These are phyloP conservation scores for Xerus inauris DNA, from an alignment of 2,113 vertebrate species.

Conservation along the genomic window DNA sequence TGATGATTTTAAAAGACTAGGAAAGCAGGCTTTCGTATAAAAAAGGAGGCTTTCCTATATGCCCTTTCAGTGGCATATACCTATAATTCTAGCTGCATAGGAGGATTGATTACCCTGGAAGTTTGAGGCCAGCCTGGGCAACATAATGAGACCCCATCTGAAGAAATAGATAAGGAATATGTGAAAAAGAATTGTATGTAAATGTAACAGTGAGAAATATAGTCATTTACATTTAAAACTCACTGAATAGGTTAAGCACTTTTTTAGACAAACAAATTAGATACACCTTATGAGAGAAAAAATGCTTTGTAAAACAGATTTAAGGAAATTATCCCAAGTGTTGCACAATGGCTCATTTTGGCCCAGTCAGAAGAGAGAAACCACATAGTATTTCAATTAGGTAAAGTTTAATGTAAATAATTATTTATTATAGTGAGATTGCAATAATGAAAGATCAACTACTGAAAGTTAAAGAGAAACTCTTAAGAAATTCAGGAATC, in stretches of 20 bases:
- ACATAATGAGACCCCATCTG: not conserved
- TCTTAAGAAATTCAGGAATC: not conserved
- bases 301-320: slow-evolving; percentile 11
- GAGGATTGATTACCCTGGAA: not conserved
- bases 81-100: not conserved
- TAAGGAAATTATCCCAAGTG: not conserved
- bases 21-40: no score
- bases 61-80: no score
- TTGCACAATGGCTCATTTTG: not conserved
- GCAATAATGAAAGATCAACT: not conserved
- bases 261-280: slow-evolving; percentile 7
- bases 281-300: slow-evolving; percentile 8
- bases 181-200: not conserved
- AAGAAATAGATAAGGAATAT: not conserved
- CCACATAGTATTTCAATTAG: not conserved
- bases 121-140: not conserved
- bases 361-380: not conserved
- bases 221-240: slow-evolving; percentile 27
- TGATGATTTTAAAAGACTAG: not conserved
- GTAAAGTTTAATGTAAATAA: not conserved
- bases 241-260: not conserved
- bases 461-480: not conserved
- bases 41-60: no score
- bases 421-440: not conserved
- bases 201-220: not conserved